phyloP scores from a whole-genome alignment of 2,888 invertebrate species.

The Calephelis perditalis region DNA sequence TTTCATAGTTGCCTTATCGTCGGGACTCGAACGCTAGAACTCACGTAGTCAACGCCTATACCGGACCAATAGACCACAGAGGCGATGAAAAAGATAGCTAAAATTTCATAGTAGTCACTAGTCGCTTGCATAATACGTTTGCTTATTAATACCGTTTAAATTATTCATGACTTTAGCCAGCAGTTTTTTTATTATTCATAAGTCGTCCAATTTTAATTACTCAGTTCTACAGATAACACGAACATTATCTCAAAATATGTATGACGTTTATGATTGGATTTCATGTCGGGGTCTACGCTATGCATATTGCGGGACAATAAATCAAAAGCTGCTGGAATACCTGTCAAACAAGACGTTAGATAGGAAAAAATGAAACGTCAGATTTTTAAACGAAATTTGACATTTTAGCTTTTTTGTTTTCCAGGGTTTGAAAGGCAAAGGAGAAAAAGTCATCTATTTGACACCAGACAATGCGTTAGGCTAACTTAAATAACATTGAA shows the following conservation, averaged over 20 bases:
- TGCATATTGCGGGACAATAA: slow-evolving; percentile 11
- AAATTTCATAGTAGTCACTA: too few relatives aligned
- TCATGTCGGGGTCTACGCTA: slow-evolving; percentile 8
- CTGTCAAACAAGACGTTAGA: slow-evolving; percentile 10
- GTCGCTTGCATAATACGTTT: too few relatives aligned
- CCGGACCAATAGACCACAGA: too few relatives aligned
- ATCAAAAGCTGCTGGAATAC: slow-evolving; percentile 8
- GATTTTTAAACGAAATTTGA: neutral
- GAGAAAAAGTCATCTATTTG: too few relatives aligned
- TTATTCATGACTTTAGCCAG: neutral
- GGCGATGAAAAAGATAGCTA: too few relatives aligned
- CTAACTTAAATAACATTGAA: too few relatives aligned
- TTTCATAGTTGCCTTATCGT: too few relatives aligned
- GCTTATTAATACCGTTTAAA: neutral
- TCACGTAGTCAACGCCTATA: too few relatives aligned
- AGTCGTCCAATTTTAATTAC: slow-evolving; percentile 6
- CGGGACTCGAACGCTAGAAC: too few relatives aligned
- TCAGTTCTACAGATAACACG: neutral
- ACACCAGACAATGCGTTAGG: too few relatives aligned
- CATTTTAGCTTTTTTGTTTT: too few relatives aligned
- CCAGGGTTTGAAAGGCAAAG: too few relatives aligned
- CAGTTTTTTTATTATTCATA: neutral
- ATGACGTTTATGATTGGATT: slow-evolving; percentile 12
- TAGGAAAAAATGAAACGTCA: slow-evolving; percentile 3
- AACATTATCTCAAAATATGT: slow-evolving; percentile 11